A percentile compares a stretch with the other conserved stretches of the same genome.
phyloP scores from a whole-genome alignment of 2,888 invertebrate species.

The Neoscelio sp. region DNA sequence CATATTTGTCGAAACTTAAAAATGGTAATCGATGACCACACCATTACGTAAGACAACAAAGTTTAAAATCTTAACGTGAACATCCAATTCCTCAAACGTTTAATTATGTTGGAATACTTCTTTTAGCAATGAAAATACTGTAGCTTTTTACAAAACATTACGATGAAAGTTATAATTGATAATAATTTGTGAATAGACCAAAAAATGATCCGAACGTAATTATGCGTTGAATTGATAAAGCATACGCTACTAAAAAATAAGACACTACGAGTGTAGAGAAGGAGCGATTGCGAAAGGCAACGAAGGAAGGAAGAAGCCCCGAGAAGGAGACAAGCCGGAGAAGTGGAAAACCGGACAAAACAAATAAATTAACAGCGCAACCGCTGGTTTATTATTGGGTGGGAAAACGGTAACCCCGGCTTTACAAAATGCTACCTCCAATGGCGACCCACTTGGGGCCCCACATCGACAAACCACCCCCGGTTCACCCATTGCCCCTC shows the following conservation, averaged over 20 bases:
- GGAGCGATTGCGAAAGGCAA: conserved; percentile 37
- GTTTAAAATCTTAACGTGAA: too few relatives aligned
- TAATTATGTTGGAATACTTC: too few relatives aligned
- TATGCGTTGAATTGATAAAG: conserved; percentile 59
- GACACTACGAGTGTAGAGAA: conserved; percentile 22
- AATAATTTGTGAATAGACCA: conserved; percentile 28
- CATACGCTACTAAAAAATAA: conserved; percentile 39
- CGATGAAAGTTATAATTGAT: conserved; percentile 2
- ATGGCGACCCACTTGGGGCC: conserved; percentile 73
- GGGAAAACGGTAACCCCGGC: conserved; percentile 81
- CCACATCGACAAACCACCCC: conserved; percentile 73
- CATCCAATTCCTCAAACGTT: too few relatives aligned
- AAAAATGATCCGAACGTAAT: conserved; percentile 52
- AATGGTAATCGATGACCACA: too few relatives aligned
- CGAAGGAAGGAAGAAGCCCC: conserved; percentile 36
- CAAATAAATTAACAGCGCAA: conserved; percentile 81
- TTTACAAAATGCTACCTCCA: conserved; percentile 81
- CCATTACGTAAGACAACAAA: too few relatives aligned
- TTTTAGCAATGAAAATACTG: too few relatives aligned
- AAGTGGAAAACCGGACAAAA: conserved; percentile 72
- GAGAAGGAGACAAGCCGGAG: conserved; percentile 37
- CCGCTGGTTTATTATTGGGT: conserved; percentile 82
- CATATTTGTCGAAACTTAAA: too few relatives aligned
- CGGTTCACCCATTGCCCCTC: conserved; percentile 69
- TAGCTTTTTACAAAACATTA: too few relatives aligned